Conservation (phyloP, 2,113 vertebrate species). For the Anas platyrhynchos region DNA sequence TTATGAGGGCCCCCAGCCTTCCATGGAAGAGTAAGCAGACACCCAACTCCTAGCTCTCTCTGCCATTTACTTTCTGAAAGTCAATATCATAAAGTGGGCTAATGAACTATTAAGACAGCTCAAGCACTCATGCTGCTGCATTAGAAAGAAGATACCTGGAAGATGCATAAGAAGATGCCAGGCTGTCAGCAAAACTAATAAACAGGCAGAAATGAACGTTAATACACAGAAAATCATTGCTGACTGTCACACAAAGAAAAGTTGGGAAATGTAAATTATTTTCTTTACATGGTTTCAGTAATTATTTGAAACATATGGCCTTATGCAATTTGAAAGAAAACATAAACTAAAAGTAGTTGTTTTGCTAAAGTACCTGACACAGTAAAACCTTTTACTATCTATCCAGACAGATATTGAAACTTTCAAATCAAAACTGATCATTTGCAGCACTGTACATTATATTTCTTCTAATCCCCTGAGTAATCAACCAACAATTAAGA, state of each 20-base stretch:
- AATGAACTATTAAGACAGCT: background rate
- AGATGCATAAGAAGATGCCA: accelerated
- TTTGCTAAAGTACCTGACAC: background rate
- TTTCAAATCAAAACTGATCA: background rate
- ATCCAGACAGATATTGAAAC: background rate
- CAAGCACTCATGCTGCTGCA: background rate
- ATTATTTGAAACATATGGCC: background rate
- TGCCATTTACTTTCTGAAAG: background rate
- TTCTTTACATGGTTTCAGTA: background rate
- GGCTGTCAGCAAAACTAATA: background rate
- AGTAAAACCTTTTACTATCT: background rate
- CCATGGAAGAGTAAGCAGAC: accelerated
- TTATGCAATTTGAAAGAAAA: background rate
- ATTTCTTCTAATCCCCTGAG: background rate
- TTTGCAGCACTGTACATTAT: background rate
- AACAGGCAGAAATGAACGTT: background rate
- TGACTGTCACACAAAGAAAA: background rate
- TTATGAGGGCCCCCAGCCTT: background rate
- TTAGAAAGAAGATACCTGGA: background rate
- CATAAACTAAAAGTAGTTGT: background rate
- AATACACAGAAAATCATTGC: background rate
- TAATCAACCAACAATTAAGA: background rate
- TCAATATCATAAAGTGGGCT: background rate
- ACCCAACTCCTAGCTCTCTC: background rate
- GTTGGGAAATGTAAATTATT: background rate